A percentile compares a stretch with the other conserved stretches of the same genome.
Conservation (phyloP, 2,113 vertebrate species). For the Myxocyprinus asiaticus region DNA sequence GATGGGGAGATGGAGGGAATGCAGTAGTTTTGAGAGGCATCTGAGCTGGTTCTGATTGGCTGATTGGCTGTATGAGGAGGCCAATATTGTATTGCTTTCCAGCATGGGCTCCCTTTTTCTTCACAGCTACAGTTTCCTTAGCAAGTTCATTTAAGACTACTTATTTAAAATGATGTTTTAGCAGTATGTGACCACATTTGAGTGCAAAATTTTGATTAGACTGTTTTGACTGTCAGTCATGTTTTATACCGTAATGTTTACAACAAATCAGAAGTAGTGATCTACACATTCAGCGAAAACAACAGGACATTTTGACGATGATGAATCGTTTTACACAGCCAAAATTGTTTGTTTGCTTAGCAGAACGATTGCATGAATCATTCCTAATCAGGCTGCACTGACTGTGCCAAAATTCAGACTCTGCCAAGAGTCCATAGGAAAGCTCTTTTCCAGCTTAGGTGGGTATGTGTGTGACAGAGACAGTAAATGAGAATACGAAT, state of each 20-base stretch:
- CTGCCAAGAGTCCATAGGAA: conserved; percentile 39
- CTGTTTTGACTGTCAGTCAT: neutral
- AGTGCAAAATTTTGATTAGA: neutral
- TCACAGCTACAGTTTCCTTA: neutral
- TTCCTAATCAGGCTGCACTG: conserved; percentile 18
- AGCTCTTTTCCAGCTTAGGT: conserved; percentile 9
- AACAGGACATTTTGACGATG: neutral
- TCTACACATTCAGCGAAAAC: neutral
- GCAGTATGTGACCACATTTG: neutral
- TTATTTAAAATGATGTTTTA: neutral
- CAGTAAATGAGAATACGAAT: neutral
- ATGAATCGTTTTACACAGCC: conserved; percentile 12
- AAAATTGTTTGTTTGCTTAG: neutral
- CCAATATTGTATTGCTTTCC: conserved; percentile 19
- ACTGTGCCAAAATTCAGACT: conserved; percentile 42
- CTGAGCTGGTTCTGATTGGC: conserved; percentile 35
- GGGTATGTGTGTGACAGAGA: conserved; percentile 30
- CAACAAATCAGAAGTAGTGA: conserved; percentile 18
- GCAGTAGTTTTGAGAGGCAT: conserved; percentile 35
- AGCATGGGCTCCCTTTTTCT: neutral
- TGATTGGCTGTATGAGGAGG: neutral
- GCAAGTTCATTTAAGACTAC: neutral
- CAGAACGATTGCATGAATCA: neutral
- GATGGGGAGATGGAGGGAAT: conserved; percentile 15
- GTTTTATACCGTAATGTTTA: conserved; percentile 34